Evolutionary conservation across 2,797 vertebrate genomes (phyloP), one percentile per base, ranked within the genome.

Genomic region (Lepilemur septentrionalis): DNA sequence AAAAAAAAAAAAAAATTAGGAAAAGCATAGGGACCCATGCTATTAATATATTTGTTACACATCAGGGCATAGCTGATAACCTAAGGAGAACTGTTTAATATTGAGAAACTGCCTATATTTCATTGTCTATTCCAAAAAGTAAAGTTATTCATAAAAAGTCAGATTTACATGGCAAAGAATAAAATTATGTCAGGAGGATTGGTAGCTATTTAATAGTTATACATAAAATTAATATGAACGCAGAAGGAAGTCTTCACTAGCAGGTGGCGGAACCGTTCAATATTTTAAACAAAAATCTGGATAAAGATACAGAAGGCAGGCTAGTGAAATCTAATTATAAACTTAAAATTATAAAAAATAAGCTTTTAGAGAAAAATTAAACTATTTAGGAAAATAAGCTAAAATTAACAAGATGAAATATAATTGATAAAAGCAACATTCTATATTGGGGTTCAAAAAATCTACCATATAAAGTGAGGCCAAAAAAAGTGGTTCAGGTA

Each of bases 291-390:
- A 86, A 84, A 80, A 93, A 59, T 73, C 41, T 93, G 22, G 41
- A 85, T 72, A 65, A 95, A 85, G n/a, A 48, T 23, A 93, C 38
- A 73, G 63, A 85, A 90, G 22, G n/a, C 41, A 86, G 41, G 48
- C 65, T 59, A 61, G n/a, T 61, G 35, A 93, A 91, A 93, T 69
- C 52, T 83, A 83, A 92, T 63, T 83, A 90, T 59, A 92, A 88
- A 61, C 55, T 81, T 43, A 32, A 18, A 86, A 86, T 85, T 70
- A 72, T 38, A 72, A 81, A 70, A 83, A 88, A 35, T 63, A 79
- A 50, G 8, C 63, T 69, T 55, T 92, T 43, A 78, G 61, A 52
- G 17, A 86, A 90, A 78, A 69, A 63, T 30, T 50, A 72, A 69
- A 76, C 46, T 59, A 79, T 43, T 82, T 35, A n/a, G 57, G 18